Conservation (phyloP, 64 coral and sea anemone species). For the Stichodactyla helianthus region DNA sequence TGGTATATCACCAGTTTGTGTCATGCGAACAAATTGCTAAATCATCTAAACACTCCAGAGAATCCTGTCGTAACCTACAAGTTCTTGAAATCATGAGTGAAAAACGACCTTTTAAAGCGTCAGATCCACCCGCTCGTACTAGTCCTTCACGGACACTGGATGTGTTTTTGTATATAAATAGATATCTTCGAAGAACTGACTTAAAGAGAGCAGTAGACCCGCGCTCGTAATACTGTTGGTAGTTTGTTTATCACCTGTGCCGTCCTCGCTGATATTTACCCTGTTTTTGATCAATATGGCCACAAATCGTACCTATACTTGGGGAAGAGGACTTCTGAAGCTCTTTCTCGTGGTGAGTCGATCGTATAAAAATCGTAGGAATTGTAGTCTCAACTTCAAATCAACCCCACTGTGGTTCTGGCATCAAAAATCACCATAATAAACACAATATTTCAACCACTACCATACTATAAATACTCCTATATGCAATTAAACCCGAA, state of each 20-base stretch:
- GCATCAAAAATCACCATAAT: no score
- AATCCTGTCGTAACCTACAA: no score
- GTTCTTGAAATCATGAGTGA: no score
- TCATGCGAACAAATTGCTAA: no score
- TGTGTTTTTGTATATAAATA: neutral
- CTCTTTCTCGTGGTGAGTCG: constrained; percentile 5
- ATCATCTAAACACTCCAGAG: no score
- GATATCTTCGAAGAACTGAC: neutral
- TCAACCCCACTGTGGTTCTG: neutral
- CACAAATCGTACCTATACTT: neutral
- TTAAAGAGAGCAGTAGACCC: neutral
- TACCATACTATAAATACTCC: neutral
- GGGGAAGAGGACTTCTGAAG: constrained; percentile 21
- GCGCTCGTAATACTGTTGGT: neutral
- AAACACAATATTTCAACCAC: no score
- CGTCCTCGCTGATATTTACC: neutral
- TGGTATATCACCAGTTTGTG: no score
- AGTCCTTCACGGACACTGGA: neutral
- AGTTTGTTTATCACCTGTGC: neutral
- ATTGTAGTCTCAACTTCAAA: neutral
- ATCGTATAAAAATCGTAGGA: neutral
- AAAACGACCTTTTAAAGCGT: no score
- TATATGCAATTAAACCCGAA: neutral
- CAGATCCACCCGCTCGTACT: neutral
- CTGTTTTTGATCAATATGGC: neutral